These are phyloP conservation scores for Luperina nickerlii DNA, from an alignment of 2,888 invertebrate species.

Conservation along the genomic window DNA sequence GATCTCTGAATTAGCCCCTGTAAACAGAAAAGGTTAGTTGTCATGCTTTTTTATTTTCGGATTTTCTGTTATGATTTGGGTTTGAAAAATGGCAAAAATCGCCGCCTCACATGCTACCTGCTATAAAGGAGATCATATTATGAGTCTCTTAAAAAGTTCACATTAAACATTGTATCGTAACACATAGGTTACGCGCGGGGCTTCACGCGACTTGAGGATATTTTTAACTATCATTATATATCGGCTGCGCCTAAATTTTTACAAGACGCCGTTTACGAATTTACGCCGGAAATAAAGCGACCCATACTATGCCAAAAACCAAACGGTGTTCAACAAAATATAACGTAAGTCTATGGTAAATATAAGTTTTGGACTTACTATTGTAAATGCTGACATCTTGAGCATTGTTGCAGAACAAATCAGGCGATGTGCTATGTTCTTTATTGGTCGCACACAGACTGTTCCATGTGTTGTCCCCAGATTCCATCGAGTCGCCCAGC, in stretches of 20 bases:
- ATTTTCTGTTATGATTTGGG: background rate
- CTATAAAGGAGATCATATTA: background rate
- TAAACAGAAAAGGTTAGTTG: slow-evolving; percentile 24
- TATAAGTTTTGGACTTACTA: slow-evolving; percentile 56
- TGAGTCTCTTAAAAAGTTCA: background rate
- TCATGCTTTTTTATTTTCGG: background rate
- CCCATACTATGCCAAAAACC: background rate
- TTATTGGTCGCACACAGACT: slow-evolving; percentile 58
- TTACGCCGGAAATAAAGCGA: background rate
- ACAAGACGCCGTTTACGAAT: background rate
- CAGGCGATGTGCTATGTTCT: slow-evolving; percentile 64
- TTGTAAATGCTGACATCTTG: slow-evolving; percentile 68
- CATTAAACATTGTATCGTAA: background rate
- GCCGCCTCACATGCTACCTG: too few species aligned
- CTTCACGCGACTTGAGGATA: background rate
- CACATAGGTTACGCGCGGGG: too few species aligned
- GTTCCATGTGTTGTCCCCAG: slow-evolving; percentile 55
- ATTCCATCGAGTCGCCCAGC: slow-evolving; percentile 69
- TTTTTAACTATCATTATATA: background rate
- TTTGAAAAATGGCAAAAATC: background rate
- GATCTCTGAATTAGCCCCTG: slow-evolving; percentile 57
- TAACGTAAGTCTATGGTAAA: background rate
- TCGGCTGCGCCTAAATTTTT: background rate
- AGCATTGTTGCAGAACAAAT: slow-evolving; percentile 73
- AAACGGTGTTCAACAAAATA: background rate